phyloP scores from a whole-genome alignment of 2,888 invertebrate species.

The Zootermopsis nevadensis region DNA sequence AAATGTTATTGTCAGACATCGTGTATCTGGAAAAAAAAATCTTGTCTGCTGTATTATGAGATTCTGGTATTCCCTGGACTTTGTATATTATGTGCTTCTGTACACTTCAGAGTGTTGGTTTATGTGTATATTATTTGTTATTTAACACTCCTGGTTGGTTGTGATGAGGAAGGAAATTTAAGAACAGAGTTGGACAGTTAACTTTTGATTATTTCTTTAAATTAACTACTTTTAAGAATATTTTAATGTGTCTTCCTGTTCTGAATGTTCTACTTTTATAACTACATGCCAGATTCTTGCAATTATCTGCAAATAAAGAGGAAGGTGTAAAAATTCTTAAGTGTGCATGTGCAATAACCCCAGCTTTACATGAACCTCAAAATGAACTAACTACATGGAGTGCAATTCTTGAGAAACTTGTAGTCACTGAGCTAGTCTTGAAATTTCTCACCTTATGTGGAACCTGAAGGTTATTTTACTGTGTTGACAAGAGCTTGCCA shows the following conservation, averaged over 20 bases:
- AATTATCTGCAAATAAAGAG: too few relatives aligned
- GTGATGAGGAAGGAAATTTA: slow-evolving; percentile 18
- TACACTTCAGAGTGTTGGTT: not conserved
- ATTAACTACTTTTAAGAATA: not conserved
- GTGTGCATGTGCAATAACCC: too few relatives aligned
- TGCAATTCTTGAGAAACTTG: too few relatives aligned
- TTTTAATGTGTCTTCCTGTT: not conserved
- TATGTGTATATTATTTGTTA: not conserved
- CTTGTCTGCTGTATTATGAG: not conserved
- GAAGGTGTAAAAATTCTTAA: too few relatives aligned
- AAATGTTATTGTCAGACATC: not conserved
- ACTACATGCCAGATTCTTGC: too few relatives aligned
- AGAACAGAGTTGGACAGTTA: not conserved
- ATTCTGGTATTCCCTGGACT: not conserved
- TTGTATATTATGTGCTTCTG: slow-evolving; percentile 2
- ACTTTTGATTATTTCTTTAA: slow-evolving; percentile 8
- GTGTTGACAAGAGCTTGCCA: too few relatives aligned
- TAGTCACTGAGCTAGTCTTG: too few relatives aligned
- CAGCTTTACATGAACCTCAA: too few relatives aligned
- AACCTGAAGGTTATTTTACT: too few relatives aligned
- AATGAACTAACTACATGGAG: too few relatives aligned
- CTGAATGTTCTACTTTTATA: too few relatives aligned
- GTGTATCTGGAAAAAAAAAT: not conserved
- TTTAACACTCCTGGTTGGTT: not conserved
- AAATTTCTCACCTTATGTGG: too few relatives aligned